Base-by-base conservation (phyloP, 2,113 vertebrate species). In the Myocastor coypus region DNA sequence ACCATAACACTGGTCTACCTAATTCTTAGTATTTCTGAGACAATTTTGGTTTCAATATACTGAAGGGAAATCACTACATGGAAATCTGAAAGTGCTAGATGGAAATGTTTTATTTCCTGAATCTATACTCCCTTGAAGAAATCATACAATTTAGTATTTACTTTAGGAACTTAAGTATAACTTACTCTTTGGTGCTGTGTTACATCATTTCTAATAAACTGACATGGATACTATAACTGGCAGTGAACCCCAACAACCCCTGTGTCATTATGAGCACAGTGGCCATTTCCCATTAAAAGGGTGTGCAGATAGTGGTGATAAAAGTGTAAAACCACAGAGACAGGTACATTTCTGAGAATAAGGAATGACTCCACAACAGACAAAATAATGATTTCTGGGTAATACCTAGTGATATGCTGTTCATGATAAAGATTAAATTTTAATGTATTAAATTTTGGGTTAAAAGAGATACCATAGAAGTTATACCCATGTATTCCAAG, bases 11-110 rank as follows among this genome's bases (percentile, higher is more conserved):
- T 19, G 50, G 7, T 59, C 50, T 40, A 3, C 34, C 81, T 94
- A 64, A 89, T 37, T 88, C 24, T 84, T 26, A 73, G 19, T 30
- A n/a, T 81, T 89, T 92, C 46, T 94, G 22, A 92, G 37, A 46
- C 57, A 85, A 40, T 50, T 46, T 69, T 71, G 68, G 1, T 46
- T 71, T 80, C 32, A 12, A 63, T 71, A 5, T 57, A 64, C 7
- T 83, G 34, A 89, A 50, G 34, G 3, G 11, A 61, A 22, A 81
- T 64, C 2, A 37, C 6, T 46, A 75, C 19, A 7, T 7, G 22
- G 19, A 63, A 37, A 16, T 55, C 42, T 13, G 19, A 89, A 42
- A 1, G 20, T 17, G 34, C 80, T 32, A 2, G 22, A 17, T 5
- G 10, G 40, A 42, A 55, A 37, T 46, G 7, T 0, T 52, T 66